Conservation (phyloP, 2,888 invertebrate genomes). For the Calliphora vomitoria region DNA sequence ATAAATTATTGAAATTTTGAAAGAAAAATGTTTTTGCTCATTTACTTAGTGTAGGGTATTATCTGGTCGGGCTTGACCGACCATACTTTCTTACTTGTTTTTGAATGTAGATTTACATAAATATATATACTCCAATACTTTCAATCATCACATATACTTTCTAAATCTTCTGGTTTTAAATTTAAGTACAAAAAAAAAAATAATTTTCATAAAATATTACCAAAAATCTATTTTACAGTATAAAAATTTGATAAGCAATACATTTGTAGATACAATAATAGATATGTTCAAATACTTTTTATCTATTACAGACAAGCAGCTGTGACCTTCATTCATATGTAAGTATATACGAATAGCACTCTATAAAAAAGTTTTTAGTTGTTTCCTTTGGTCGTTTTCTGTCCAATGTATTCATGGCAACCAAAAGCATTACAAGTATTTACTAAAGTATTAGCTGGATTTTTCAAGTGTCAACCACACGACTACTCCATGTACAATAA, state of each 20-base stretch:
- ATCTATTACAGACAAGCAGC: slow-evolving; percentile 8
- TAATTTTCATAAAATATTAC: not conserved
- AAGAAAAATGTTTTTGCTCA: no score
- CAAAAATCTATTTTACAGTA: slow-evolving; percentile 1
- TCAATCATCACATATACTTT: not conserved
- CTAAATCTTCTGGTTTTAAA: slow-evolving; percentile 4
- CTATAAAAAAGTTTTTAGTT: not conserved
- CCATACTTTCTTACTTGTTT: no score
- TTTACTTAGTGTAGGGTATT: no score
- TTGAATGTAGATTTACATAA: no score
- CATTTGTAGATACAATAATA: not conserved
- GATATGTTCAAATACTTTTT: not conserved
- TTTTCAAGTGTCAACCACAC: slow-evolving; percentile 64
- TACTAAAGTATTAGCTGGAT: slow-evolving; percentile 47
- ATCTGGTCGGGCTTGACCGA: no score
- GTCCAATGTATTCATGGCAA: slow-evolving; percentile 10
- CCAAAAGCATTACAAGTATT: slow-evolving; percentile 43
- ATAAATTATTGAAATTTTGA: no score
- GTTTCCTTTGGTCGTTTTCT: not conserved
- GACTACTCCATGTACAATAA: not conserved
- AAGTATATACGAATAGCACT: not conserved
- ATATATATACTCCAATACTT: no score
- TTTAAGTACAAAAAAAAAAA: not conserved
- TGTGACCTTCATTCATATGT: slow-evolving; percentile 16
- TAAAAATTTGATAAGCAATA: not conserved